Base-by-base conservation (phyloP, 2,888 invertebrate species). In the Lacanobia oleracea region DNA sequence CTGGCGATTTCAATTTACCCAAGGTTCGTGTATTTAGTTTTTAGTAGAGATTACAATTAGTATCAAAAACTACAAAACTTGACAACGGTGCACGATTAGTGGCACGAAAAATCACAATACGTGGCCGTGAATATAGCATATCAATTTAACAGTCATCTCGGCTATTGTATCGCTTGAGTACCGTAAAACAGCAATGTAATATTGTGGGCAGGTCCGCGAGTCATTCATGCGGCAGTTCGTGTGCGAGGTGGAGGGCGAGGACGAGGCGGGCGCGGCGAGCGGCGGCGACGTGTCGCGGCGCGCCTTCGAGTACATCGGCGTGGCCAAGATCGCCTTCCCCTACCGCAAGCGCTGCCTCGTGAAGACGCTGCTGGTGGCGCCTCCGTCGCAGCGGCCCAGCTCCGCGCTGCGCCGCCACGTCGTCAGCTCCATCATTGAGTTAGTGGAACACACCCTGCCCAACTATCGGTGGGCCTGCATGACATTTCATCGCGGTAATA, bases 161-260 rank as follows among this genome's bases (percentile, higher is more conserved):
- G 33, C 54, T 56, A 56, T 18, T 56, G 8, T 18, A 51, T 21
- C 21, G 23, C 33, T 56, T 10, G 18, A 18, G 18, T 16, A 10
- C 18, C 18, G 6, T 56, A 56, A 37, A 18, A 56, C 12, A 37
- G 56, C 56, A 57, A 27, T 45, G 18, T 61, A 18, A 5, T 48
- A 14, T 14, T 18, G 12, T 12, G 7, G 12, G 21, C 75, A 98
- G 97, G 98, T 99, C 5, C 97, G 99, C 54, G 99, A 99, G 93
- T 99, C 99, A 85, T 99, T 99, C 93, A 99, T 99, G 98, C 97
- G 99, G 10, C 99, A 99, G 93, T 99, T 99, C 93, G 98, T 99
- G 1, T 98, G 98, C 86, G 98, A 98, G 90, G 97, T 98, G 67
- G 98, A 98, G 89, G 98, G 97, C 43, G 98, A 98, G 67, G 98